Evolutionary conservation across 92 coral and sea anemone genomes (phyloP).

Genomic region (Virgularia gustaviana): DNA sequence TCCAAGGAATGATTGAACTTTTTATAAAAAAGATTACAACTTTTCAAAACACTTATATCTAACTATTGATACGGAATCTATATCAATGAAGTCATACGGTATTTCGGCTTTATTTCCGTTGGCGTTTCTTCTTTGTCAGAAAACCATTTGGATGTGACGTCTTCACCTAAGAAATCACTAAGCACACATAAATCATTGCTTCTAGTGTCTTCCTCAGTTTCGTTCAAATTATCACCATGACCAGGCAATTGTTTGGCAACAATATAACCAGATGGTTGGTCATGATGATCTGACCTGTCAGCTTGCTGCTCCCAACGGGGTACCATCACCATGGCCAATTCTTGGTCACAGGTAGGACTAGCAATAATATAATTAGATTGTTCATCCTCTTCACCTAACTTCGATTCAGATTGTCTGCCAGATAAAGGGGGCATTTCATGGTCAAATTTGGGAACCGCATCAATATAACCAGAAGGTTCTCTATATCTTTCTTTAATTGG

Average conservation of each 20-base stretch:
- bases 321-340: background rate
- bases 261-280: conserved; percentile 6
- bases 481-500: too few relatives aligned
- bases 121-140: background rate
- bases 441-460: too few relatives aligned
- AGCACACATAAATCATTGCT: conserved; percentile 3
- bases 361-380: too few relatives aligned
- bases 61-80: background rate
- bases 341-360: too few relatives aligned
- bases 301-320: background rate
- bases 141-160: conserved; percentile 17
- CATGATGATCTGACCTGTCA: background rate
- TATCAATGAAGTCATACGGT: conserved; percentile 25
- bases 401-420: background rate
- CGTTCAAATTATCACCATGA: background rate
- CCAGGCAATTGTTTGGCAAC: conserved; percentile 14
- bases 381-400: too few relatives aligned
- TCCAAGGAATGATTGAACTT: background rate
- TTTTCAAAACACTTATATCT: background rate
- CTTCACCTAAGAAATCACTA: background rate
- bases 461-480: background rate
- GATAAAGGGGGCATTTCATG: too few relatives aligned
- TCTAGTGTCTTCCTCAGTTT: background rate
- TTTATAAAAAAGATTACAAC: background rate
- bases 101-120: background rate